Conservation (phyloP, 1,140 invertebrate species). For the Coenobita brevimanus region DNA sequence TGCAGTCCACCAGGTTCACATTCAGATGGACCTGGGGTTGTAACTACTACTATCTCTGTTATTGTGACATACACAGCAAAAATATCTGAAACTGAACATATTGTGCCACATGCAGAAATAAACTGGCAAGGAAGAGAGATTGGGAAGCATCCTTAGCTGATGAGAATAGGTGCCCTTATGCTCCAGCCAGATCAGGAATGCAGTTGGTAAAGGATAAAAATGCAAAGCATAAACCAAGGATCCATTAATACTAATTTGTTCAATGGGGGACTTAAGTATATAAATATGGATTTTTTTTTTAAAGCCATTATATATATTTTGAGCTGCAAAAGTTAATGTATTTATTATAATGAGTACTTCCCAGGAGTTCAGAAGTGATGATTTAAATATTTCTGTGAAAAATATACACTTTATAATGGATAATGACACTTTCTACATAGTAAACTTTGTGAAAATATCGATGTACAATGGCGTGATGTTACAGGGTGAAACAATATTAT, state of each 20-base stretch:
- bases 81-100: too few relatives aligned
- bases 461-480: constrained; percentile 41
- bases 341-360: constrained; percentile 37
- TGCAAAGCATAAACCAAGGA: constrained; percentile 45
- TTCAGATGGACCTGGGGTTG: too few relatives aligned
- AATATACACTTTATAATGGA: constrained; percentile 48
- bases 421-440: constrained; percentile 32
- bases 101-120: too few relatives aligned
- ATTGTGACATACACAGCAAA: too few relatives aligned
- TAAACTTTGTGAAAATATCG: constrained; percentile 32
- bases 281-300: constrained; percentile 21
- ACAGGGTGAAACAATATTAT: constrained; percentile 1
- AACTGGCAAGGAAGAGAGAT: too few relatives aligned
- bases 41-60: too few relatives aligned
- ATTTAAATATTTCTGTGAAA: constrained; percentile 36
- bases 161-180: too few relatives aligned
- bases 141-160: too few relatives aligned
- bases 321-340: constrained; percentile 53
- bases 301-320: constrained; percentile 48
- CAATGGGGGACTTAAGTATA: neutral
- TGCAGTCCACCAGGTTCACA: too few relatives aligned
- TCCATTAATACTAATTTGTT: constrained; percentile 41
- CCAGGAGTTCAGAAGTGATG: constrained; percentile 22
- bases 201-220: constrained; percentile 57
- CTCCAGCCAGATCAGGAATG: constrained; percentile 64